Evolutionary conservation across 2,888 invertebrate species (phyloP).

Genomic region (Cheilosia scutellata): DNA sequence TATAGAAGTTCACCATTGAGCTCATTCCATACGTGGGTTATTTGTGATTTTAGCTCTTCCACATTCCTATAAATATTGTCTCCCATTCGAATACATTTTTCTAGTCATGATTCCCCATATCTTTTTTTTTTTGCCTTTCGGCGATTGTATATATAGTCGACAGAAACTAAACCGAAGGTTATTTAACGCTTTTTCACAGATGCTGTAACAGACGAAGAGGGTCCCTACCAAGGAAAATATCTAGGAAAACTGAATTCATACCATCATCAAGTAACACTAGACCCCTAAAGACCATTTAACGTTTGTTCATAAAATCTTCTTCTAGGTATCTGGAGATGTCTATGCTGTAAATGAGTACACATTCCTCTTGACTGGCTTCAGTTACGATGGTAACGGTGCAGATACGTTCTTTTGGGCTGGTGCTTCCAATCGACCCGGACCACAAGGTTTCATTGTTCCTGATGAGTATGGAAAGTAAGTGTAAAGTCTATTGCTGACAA

Average conservation of each 20-base stretch:
- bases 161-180: neutral
- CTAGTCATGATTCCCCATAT: no score
- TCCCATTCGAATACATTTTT: no score
- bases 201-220: conserved; percentile 86
- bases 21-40: no score
- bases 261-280: conserved; percentile 89
- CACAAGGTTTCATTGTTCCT: conserved; percentile 95
- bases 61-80: no score
- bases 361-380: conserved; percentile 91
- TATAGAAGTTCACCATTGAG: no score
- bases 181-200: conserved; percentile 56
- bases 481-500: neutral
- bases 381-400: conserved; percentile 95
- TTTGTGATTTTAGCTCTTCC: no score
- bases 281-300: neutral
- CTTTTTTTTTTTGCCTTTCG: no score
- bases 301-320: neutral
- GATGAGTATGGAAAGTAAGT: conserved; percentile 93
- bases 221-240: conserved; percentile 91
- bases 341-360: conserved; percentile 95
- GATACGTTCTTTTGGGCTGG: conserved; percentile 98
- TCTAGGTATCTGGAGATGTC: conserved; percentile 92
- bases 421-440: conserved; percentile 93
- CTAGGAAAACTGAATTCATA: conserved; percentile 95
- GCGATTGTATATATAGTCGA: no score